phyloP scores from a whole-genome alignment of 2,888 invertebrate species.

The Linnaemya vulpina region DNA sequence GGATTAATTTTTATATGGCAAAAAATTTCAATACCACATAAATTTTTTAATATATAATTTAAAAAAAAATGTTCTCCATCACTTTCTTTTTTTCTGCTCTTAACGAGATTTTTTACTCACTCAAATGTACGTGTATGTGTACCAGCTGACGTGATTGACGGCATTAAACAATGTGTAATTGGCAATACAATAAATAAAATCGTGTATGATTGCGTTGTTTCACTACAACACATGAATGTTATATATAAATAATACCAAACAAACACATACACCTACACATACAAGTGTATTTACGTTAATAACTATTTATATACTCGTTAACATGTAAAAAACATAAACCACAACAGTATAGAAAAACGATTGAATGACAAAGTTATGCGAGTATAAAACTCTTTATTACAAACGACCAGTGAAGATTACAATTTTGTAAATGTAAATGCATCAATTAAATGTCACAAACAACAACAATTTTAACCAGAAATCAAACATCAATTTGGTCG shows the following conservation, averaged over 20 bases:
- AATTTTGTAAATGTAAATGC: slow-evolving; percentile 27
- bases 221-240: not conserved
- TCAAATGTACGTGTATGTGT: not conserved
- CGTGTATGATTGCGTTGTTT: slow-evolving; percentile 14
- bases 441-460: slow-evolving; percentile 37
- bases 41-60: no score
- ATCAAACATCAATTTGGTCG: not conserved
- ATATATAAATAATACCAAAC: not conserved
- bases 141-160: slow-evolving; percentile 38
- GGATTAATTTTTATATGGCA: no score
- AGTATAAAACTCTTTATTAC: slow-evolving; percentile 30
- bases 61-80: no score
- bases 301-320: slow-evolving; percentile 13
- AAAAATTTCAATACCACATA: no score
- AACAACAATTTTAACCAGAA: not conserved
- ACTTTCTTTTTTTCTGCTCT: no score
- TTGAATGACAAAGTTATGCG: slow-evolving; percentile 49
- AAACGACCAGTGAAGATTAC: not conserved
- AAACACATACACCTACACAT: not conserved
- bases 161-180: slow-evolving; percentile 44
- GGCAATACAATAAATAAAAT: slow-evolving; percentile 44
- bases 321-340: slow-evolving; percentile 5
- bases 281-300: not conserved
- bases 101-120: not conserved
- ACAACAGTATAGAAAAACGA: slow-evolving; percentile 10